Base-by-base conservation (phyloP, 2,888 invertebrate species). In the Andrena haemorrhoa region DNA sequence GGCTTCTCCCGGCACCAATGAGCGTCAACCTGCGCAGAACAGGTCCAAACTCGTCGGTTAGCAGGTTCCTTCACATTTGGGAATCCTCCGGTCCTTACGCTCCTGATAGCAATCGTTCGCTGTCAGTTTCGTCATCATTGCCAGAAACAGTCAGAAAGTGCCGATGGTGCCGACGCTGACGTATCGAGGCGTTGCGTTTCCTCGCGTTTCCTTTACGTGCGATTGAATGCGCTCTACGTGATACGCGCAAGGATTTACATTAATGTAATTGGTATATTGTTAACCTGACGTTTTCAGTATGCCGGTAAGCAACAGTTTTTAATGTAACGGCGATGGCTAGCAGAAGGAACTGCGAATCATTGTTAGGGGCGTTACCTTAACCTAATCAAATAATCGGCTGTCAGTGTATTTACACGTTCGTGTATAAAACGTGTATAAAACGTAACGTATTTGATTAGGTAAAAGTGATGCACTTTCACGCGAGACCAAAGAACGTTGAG, bases 231-330 rank as follows among this genome's bases (percentile, higher is more conserved):
- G 10, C 5, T 64, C 7, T 3, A 61, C 23, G 2, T 26, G 20
- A 70, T 53, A 61, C 8, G 1, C 6, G 8, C 6, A 12, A 23
- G 20, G 10, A 35, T 49, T 56, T 16, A 41, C 10, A 56, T 49
- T 26, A 12, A 23, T 23, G 33, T 35, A 1, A 51, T 10, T 2
- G 47, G 26, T 6, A 16, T 29, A 29, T 1, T 64, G 20, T 20
- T 16, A 8, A 8, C 31, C 16, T 41, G 6, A 12, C 41, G 53
- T 49, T 23, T 8, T 29, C 41, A 35, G 12, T 35, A 87, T 87
- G 87, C 88, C 88, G 53, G 87, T 87, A 86, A 87, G 87, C 79
- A 68, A 31, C 0, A 20, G 0, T 7, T n/a, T 10, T 23, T 12
- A 60, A 53, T 12, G 16, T 51, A 58, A 29, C 26, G 4, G 10